Evolutionary conservation across 2,113 vertebrate genomes (phyloP).

Genomic region (Ranitomeya variabilis): DNA sequence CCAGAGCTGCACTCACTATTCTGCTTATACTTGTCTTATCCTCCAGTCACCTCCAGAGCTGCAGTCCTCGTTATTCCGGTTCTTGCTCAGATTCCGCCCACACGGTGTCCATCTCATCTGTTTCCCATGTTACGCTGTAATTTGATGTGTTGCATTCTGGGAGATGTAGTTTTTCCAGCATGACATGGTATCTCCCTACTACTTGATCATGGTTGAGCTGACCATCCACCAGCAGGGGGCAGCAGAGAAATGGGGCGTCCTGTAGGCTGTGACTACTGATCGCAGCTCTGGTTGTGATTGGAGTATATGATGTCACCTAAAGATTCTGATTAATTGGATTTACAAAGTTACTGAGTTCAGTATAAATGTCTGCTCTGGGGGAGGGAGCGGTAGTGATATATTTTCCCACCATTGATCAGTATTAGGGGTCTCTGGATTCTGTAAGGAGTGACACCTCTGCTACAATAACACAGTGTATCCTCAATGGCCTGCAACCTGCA

Average conservation of each 20-base stretch:
- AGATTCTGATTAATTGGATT: not conserved
- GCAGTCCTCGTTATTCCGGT: too few relatives aligned
- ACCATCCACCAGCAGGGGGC: not conserved
- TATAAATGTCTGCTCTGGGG: too few relatives aligned
- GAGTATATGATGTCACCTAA: not conserved
- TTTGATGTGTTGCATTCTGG: too few relatives aligned
- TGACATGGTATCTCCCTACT: too few relatives aligned
- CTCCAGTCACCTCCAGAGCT: too few relatives aligned
- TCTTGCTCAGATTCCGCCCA: too few relatives aligned
- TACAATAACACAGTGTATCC: conserved; percentile 41
- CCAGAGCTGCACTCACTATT: not conserved
- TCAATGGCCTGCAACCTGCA: not conserved
- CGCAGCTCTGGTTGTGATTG: not conserved
- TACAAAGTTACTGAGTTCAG: not conserved
- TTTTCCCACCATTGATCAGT: not conserved
- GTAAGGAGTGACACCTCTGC: conserved; percentile 59
- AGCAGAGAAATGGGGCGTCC: too few relatives aligned
- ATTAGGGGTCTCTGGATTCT: not conserved
- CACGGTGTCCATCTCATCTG: too few relatives aligned
- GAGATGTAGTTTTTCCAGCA: too few relatives aligned
- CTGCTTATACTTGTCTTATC: too few relatives aligned
- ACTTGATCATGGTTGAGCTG: not conserved
- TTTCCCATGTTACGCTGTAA: too few relatives aligned
- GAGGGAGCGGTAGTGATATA: not conserved
- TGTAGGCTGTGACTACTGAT: too few relatives aligned